These are phyloP conservation scores for Hedychridium roseum DNA, from an alignment of 2,888 invertebrate genomes.

Conservation along the genomic window DNA sequence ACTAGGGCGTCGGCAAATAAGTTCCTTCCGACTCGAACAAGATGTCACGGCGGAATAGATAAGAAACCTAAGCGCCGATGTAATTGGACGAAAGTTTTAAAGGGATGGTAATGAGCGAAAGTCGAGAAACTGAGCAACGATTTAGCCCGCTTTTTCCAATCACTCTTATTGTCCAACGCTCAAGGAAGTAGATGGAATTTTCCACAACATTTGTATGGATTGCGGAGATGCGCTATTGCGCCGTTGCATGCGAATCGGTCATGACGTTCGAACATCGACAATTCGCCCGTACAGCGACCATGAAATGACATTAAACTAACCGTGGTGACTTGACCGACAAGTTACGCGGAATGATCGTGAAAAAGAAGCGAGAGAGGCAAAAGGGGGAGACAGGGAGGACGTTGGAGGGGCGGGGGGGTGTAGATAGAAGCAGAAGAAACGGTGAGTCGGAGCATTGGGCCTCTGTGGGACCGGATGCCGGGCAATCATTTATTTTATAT, in stretches of 20 bases:
- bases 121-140: too few relatives aligned
- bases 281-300: conserved; percentile 60
- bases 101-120: too few relatives aligned
- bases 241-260: conserved; percentile 20
- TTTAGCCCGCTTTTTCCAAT: too few relatives aligned
- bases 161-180: too few relatives aligned
- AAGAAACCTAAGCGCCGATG: too few relatives aligned
- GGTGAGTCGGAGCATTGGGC: too few relatives aligned
- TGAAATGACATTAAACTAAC: conserved; percentile 62
- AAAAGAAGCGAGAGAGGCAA: conserved; percentile 29
- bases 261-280: conserved; percentile 41
- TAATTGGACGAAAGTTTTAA: too few relatives aligned
- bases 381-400: conserved; percentile 10
- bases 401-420: conserved; percentile 2
- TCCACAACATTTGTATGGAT: too few relatives aligned
- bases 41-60: too few relatives aligned
- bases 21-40: conserved; percentile 15
- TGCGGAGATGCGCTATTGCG: too few relatives aligned
- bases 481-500: conserved; percentile 63
- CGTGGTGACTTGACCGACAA: conserved; percentile 59
- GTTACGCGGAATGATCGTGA: conserved; percentile 61
- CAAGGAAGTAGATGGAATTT: too few relatives aligned
- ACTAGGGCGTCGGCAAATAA: conserved; percentile 12
- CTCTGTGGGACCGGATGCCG: conserved; percentile 60
- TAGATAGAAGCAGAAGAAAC: too few relatives aligned